These are phyloP conservation scores for Gastrophryne carolinensis DNA, from an alignment of 2,797 vertebrate species.

Conservation along the genomic window DNA sequence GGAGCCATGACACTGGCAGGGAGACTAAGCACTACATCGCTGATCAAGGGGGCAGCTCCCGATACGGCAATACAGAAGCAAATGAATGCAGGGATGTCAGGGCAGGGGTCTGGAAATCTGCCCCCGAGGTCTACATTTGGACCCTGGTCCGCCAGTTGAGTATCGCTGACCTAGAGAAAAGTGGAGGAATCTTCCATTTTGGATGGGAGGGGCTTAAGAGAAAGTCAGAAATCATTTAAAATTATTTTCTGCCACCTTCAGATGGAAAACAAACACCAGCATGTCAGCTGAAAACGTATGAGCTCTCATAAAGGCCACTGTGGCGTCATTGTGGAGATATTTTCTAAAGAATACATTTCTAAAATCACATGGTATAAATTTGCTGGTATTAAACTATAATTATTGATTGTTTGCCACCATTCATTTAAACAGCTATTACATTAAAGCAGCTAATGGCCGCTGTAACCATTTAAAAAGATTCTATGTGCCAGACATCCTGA, in stretches of 20 bases:
- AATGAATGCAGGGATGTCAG: too few species aligned
- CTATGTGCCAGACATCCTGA: slow-evolving; percentile 24
- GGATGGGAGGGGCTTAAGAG: too few species aligned
- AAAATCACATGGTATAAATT: slow-evolving; percentile 12
- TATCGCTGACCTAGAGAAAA: too few species aligned
- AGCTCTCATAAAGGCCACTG: background rate
- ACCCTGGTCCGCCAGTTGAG: too few species aligned
- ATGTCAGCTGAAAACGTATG: background rate
- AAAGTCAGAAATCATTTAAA: too few species aligned
- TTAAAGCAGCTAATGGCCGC: background rate
- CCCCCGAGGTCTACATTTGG: too few species aligned
- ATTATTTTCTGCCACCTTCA: background rate
- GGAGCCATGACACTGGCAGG: too few species aligned
- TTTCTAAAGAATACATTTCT: background rate
- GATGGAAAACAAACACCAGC: background rate
- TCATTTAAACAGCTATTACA: slow-evolving; percentile 29
- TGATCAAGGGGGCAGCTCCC: too few species aligned
- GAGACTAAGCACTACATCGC: too few species aligned
- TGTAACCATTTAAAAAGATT: slow-evolving; percentile 11
- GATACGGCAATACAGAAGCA: too few species aligned
- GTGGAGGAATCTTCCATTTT: too few species aligned
- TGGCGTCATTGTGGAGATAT: background rate
- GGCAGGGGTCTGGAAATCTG: too few species aligned
- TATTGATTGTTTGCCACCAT: slow-evolving; percentile 25
- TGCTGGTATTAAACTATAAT: slow-evolving; percentile 14